These are phyloP conservation scores for Bimastos eiseni DNA, from an alignment of 2,888 invertebrate genomes.

Conservation along the genomic window DNA sequence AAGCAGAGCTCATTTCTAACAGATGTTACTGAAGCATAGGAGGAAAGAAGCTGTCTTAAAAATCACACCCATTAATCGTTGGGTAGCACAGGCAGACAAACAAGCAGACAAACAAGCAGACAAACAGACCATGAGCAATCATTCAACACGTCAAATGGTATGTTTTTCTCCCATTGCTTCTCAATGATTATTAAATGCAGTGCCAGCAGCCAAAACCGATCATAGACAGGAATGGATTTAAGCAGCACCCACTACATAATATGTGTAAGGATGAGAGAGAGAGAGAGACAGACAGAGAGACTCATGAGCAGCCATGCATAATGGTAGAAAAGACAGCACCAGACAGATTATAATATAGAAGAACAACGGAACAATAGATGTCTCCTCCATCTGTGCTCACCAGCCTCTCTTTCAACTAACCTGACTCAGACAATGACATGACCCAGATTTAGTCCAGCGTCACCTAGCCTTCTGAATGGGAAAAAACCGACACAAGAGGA, in stretches of 20 bases:
- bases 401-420: neutral
- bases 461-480: neutral
- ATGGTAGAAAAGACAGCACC: neutral
- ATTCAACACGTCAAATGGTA: neutral
- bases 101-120: neutral
- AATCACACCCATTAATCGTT: neutral
- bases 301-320: neutral
- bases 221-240: neutral
- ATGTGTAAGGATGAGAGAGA: neutral
- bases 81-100: neutral
- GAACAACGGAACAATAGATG: slow-evolving; percentile 1
- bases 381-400: neutral
- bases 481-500: neutral
- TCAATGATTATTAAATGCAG: neutral
- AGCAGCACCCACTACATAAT: neutral
- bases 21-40: neutral
- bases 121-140: neutral
- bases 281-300: no score
- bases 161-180: neutral
- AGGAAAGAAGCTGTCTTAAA: neutral
- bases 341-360: neutral
- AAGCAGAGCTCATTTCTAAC: neutral
- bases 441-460: neutral
- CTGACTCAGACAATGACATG: neutral
- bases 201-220: neutral